Conservation (phyloP, 53 echinoderm and acorn worm species). For the Zoroaster sp. region DNA sequence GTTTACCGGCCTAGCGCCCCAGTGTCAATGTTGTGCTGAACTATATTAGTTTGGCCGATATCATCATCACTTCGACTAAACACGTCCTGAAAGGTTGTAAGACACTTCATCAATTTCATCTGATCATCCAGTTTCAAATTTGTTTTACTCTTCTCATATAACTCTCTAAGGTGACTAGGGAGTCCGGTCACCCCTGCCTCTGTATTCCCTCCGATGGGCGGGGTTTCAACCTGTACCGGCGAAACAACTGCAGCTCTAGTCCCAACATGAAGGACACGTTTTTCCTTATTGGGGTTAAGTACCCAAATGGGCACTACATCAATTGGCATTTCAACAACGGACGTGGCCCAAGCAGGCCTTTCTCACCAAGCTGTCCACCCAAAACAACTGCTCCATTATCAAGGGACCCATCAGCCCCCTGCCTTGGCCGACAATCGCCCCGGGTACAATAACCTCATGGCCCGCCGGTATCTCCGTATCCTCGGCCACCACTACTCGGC, state of each 20-base stretch:
- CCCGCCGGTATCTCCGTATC: background rate
- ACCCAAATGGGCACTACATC: background rate
- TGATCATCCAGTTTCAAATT: background rate
- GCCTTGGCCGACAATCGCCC: background rate
- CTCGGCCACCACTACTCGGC: conserved; percentile 5
- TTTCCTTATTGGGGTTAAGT: background rate
- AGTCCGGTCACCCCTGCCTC: too few species aligned
- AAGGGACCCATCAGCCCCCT: background rate
- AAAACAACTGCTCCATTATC: background rate
- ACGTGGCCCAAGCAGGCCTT: background rate
- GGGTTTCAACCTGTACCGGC: background rate
- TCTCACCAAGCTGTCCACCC: background rate
- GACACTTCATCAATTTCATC: background rate
- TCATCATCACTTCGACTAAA: background rate
- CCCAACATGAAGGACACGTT: background rate
- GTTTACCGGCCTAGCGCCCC: background rate
- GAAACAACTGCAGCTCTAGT: conserved; percentile 6
- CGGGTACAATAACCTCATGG: background rate
- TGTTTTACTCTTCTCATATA: background rate
- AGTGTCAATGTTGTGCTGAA: conserved; percentile 6
- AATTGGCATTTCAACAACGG: conserved; percentile 2
- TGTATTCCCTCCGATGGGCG: too few species aligned
- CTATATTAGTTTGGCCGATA: background rate
- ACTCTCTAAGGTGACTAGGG: background rate
- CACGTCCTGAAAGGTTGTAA: background rate